Evolutionary conservation across 2,113 vertebrate genomes (phyloP).

Genomic region (Phyllostomus discolor): DNA sequence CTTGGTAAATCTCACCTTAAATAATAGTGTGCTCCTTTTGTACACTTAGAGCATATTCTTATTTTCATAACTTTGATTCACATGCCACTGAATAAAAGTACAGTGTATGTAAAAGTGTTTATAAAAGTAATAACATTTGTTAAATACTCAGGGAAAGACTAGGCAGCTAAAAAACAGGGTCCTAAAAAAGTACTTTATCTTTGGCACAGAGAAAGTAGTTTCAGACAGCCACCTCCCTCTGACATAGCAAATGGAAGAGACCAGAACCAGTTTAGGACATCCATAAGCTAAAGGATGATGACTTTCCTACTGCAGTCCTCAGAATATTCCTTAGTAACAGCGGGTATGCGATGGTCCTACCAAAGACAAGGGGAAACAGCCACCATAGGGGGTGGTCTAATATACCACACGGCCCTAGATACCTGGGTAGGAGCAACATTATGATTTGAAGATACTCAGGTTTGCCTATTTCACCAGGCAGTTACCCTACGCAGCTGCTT

Average conservation of each 20-base stretch:
- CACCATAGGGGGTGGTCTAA: neutral
- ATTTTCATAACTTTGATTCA: slow-evolving; percentile 22
- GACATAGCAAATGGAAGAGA: neutral
- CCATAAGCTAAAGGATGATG: neutral
- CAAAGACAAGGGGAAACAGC: neutral
- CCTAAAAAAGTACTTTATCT: neutral
- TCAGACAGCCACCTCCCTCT: neutral
- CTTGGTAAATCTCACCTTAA: neutral
- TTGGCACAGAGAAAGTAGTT: neutral
- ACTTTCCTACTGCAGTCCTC: neutral
- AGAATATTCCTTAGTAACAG: neutral
- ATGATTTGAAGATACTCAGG: neutral
- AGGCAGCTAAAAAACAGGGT: neutral
- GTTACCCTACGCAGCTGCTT: neutral
- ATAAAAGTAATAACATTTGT: slow-evolving; percentile 30
- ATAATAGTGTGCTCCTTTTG: neutral
- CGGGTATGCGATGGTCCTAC: neutral
- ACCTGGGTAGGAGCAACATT: neutral
- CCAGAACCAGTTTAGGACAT: neutral
- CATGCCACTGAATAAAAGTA: neutral
- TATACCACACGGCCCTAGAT: neutral
- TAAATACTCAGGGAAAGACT: neutral
- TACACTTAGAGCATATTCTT: neutral
- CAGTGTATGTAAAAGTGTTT: neutral
- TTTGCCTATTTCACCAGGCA: neutral